phyloP scores from a whole-genome alignment of 2,797 vertebrate genomes.

The Crenichthys baileyi region DNA sequence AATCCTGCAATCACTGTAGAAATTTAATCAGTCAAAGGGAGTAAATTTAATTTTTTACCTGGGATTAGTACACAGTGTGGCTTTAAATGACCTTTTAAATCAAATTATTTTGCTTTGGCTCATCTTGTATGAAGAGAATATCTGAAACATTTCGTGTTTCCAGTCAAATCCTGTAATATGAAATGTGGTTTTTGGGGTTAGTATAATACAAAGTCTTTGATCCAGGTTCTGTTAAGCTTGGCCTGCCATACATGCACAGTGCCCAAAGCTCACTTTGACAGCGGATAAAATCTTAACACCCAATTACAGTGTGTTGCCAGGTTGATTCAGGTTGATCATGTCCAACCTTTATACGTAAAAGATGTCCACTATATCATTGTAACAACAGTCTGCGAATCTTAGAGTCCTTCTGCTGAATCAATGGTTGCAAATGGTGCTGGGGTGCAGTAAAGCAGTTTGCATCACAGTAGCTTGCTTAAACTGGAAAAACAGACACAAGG shows the following conservation, averaged over 20 bases:
- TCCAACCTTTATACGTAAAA: slow-evolving; percentile 17
- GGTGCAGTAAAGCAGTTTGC: slow-evolving; percentile 41
- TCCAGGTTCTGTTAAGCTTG: slow-evolving; percentile 48
- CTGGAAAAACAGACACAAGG: slow-evolving; percentile 40
- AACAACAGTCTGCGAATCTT: slow-evolving; percentile 8
- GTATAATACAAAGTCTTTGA: slow-evolving; percentile 41
- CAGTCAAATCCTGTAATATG: slow-evolving; percentile 23
- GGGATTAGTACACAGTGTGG: not conserved
- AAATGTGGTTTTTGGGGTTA: slow-evolving; percentile 34
- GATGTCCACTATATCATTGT: not conserved
- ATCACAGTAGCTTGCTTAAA: slow-evolving; percentile 24
- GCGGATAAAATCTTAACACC: slow-evolving; percentile 19
- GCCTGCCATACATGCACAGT: slow-evolving; percentile 15
- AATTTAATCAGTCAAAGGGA: not conserved
- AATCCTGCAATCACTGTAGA: not conserved
- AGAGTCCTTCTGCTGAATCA: slow-evolving; percentile 5
- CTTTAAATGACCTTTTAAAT: not conserved
- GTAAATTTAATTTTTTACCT: not conserved
- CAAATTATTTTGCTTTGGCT: not conserved
- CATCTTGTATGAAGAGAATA: not conserved
- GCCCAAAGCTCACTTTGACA: slow-evolving; percentile 10
- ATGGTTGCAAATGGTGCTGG: slow-evolving; percentile 20
- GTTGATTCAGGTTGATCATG: not conserved
- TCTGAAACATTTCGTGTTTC: slow-evolving; percentile 18
- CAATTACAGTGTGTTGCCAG: not conserved